Conservation (phyloP, 2,888 invertebrate genomes). For the Synergus japonicus region DNA sequence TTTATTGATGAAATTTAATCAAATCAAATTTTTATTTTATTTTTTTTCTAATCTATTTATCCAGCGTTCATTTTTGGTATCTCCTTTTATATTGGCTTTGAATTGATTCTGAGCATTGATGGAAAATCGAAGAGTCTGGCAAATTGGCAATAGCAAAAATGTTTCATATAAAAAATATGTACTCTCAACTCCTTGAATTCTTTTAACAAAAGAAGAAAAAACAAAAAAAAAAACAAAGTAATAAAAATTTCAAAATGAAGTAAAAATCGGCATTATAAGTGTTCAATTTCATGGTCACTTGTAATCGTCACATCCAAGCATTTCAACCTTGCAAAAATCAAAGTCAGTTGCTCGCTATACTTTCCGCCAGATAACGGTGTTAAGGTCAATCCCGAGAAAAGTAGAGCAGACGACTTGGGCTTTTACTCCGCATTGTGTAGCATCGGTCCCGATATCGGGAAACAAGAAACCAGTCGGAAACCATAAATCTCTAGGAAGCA, state of each 20-base stretch:
- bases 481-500: not conserved
- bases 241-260: not conserved
- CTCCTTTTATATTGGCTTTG: not conserved
- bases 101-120: not conserved
- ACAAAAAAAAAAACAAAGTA: not conserved
- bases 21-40: not conserved
- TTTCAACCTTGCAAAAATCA: constrained; percentile 21
- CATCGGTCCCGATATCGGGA: not conserved
- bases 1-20: not conserved
- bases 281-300: constrained; percentile 27
- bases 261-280: not conserved
- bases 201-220: too few species aligned
- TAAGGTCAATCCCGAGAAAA: not conserved
- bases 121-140: not conserved
- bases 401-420: not conserved
- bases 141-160: not conserved
- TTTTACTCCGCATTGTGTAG: not conserved
- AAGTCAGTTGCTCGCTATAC: not conserved
- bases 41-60: not conserved
- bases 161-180: not conserved
- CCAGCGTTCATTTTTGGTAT: not conserved
- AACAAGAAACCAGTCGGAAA: constrained; percentile 5
- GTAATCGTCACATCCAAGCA: not conserved
- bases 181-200: not conserved
- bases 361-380: not conserved